These are phyloP conservation scores for Watsonalla binaria DNA, from an alignment of 2,888 invertebrate genomes.

Conservation along the genomic window DNA sequence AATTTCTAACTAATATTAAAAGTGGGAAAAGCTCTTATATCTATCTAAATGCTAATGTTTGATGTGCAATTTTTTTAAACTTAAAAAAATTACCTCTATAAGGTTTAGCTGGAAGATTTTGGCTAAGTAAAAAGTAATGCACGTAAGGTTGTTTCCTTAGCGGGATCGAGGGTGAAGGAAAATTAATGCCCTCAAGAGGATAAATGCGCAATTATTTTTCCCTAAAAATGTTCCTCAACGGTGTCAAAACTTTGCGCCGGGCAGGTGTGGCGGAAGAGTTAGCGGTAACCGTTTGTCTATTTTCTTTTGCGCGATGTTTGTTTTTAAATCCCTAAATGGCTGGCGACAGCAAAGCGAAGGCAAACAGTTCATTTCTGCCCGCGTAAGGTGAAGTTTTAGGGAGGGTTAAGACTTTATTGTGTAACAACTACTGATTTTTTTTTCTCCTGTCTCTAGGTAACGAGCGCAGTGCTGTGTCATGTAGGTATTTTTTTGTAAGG, in stretches of 20 bases:
- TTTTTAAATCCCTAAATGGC: constrained; percentile 2
- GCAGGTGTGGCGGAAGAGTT: constrained; percentile 64
- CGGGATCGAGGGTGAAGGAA: constrained; percentile 61
- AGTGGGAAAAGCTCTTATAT: too few relatives aligned
- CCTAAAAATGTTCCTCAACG: constrained; percentile 52
- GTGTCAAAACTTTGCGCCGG: constrained; percentile 62
- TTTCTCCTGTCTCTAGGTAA: too few relatives aligned
- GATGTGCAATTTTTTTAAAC: too few relatives aligned
- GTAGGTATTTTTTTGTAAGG: too few relatives aligned
- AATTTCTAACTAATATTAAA: too few relatives aligned
- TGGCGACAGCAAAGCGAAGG: too few relatives aligned
- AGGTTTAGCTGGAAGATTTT: constrained; percentile 28
- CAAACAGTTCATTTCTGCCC: not conserved
- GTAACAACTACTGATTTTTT: too few relatives aligned
- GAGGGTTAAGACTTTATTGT: too few relatives aligned
- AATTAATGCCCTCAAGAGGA: constrained; percentile 66
- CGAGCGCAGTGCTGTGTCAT: too few relatives aligned
- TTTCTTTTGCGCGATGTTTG: constrained; percentile 29
- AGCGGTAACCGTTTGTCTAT: constrained; percentile 22
- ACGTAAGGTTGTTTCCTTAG: constrained; percentile 61
- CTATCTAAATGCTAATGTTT: too few relatives aligned
- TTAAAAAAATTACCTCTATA: too few relatives aligned
- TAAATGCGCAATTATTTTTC: constrained; percentile 69
- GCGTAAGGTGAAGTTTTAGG: too few relatives aligned
- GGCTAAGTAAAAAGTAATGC: constrained; percentile 56